These are phyloP conservation scores for Columbina picui DNA, from an alignment of 2,113 vertebrate species.

Conservation along the genomic window DNA sequence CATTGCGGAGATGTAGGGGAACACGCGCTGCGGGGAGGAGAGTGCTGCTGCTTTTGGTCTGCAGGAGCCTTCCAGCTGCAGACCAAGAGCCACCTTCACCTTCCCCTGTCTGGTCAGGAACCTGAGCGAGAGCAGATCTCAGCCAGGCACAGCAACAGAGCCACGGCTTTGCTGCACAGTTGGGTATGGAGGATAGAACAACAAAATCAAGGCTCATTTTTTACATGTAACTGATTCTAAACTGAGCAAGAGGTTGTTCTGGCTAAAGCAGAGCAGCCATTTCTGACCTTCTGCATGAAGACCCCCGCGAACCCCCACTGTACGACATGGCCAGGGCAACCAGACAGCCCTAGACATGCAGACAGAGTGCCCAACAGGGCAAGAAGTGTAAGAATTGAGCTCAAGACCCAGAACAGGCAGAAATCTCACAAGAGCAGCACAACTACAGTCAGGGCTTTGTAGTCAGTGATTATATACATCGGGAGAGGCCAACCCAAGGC, in stretches of 20 bases:
- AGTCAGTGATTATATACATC: background rate
- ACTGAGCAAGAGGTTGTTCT: background rate
- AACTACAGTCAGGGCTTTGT: background rate
- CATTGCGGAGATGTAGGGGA: conserved; percentile 96
- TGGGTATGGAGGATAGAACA: rapidly evolving
- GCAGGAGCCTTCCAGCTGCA: background rate
- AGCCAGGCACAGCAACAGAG: background rate
- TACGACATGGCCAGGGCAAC: rapidly evolving
- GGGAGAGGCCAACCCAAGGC: background rate
- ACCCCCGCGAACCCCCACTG: background rate
- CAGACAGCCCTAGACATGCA: background rate
- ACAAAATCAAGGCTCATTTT: background rate
- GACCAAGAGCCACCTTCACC: background rate
- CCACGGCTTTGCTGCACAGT: background rate
- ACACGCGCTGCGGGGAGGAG: conserved; percentile 82
- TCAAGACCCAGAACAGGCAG: rapidly evolving
- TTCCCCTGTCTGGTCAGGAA: background rate
- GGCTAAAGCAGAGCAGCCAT: background rate
- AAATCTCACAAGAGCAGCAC: background rate
- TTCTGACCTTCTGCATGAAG: background rate
- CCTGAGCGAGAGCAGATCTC: background rate
- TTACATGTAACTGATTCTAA: background rate
- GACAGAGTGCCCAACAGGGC: rapidly evolving
- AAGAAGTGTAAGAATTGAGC: background rate
- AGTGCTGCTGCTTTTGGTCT: background rate